Evolutionary conservation across 1,140 invertebrate species (phyloP), one percentile per base, ranked within the genome.

Genomic region (Acromyrmex echinatior): DNA sequence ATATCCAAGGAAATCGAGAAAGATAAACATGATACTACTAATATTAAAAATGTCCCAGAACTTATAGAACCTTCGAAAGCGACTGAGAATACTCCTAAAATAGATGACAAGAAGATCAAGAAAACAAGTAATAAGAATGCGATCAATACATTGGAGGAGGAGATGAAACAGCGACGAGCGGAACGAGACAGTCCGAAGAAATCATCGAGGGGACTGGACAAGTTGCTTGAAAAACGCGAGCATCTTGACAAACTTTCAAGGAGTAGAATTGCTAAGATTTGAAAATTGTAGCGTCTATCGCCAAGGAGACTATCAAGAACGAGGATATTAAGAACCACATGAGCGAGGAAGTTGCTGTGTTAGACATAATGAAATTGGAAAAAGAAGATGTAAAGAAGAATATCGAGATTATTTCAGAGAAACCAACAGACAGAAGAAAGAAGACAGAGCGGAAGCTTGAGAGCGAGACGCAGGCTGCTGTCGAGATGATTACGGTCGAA

Each of bases 141-240:
- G 0, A 88, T 93, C 3, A 93, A 95, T 39, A 94, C 91, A 0
- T 82, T 97, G 88, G 95, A 97, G 92, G 96, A 96, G 77, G 96
- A 96, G 78, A 96, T 96, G 92, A 95, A 96, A 56, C 96, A 96
- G 65, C 93, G 96, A 16, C 94, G 96, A 76, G 96, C 96, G 0
- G 95, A 95, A 76, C 93, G 96, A 62, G 95, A 96, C 63, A 95
- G 93, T 81, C 93, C 94, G 0, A 95, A 95, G 49, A 96, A 96
- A 74, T 95, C 95, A 0, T 95, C 94, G 18, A 95, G 94, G 58
- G 95, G 95, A 21, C 91, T 96, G 6, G 96, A 96, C 49, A 95
- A 95, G 88, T 92, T 96, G 16, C 93, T 96, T 12, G 96, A 96
- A 70, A 95, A 96, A 91, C 92, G 94, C 0, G 95, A 95, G 70